Conservation (phyloP, 2,113 vertebrate species). For the Odontesthes bonariensis region DNA sequence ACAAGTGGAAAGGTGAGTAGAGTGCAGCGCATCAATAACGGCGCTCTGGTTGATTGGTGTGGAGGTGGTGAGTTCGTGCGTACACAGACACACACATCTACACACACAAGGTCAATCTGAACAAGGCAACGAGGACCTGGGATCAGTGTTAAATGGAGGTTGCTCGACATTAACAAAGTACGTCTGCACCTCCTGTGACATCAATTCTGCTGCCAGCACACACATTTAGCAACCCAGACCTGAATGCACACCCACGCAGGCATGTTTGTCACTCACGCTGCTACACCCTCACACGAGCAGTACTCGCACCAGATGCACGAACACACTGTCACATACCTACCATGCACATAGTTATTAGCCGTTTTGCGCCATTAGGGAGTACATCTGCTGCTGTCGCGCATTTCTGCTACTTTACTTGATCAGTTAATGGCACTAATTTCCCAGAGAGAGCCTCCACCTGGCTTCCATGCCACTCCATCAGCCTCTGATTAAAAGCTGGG, state of each 20-base stretch:
- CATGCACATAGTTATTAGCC: constrained; percentile 29
- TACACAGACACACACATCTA: background rate
- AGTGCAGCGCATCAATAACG: constrained; percentile 61
- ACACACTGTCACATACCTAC: background rate
- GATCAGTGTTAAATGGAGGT: constrained; percentile 52
- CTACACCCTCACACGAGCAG: background rate
- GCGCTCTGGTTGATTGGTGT: constrained; percentile 47
- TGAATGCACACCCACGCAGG: background rate
- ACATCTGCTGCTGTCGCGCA: constrained; percentile 53
- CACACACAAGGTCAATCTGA: constrained; percentile 40
- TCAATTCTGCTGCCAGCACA: constrained; percentile 29
- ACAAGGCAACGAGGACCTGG: constrained; percentile 44
- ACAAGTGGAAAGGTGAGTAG: constrained; percentile 64
- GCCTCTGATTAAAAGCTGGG: constrained; percentile 56
- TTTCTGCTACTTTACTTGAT: constrained; percentile 60
- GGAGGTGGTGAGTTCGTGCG: background rate
- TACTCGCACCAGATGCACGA: background rate
- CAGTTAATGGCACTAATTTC: constrained; percentile 69
- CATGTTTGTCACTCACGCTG: background rate
- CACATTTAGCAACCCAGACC: background rate
- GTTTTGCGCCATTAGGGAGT: constrained; percentile 45
- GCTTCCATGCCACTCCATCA: constrained; percentile 49
- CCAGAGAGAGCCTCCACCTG: constrained; percentile 64
- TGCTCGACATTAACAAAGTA: constrained; percentile 64
- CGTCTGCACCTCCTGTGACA: constrained; percentile 52